These are phyloP conservation scores for Carposina sasakii DNA, from an alignment of 1,140 invertebrate species.

Conservation along the genomic window DNA sequence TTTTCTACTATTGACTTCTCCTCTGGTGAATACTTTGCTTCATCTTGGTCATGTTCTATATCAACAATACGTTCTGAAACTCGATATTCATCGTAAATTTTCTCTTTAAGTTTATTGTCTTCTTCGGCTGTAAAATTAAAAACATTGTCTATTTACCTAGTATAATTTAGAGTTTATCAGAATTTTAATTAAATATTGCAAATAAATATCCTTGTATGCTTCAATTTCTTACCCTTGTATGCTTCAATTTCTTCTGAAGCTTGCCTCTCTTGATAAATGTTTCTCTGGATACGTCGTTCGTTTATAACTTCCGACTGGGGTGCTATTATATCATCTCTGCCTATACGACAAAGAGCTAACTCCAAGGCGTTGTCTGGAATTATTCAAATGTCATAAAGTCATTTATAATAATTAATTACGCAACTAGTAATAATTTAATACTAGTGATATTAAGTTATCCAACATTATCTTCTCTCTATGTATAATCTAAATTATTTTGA, in stretches of 20 bases:
- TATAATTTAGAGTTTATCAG: too few species aligned
- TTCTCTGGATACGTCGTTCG: slow-evolving; percentile 81
- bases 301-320: slow-evolving; percentile 92
- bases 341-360: slow-evolving; percentile 89
- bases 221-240: slow-evolving; percentile 54
- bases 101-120: slow-evolving; percentile 65
- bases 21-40: slow-evolving; percentile 82
- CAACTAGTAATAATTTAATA: too few species aligned
- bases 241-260: slow-evolving; percentile 69
- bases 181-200: background rate
- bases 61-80: slow-evolving; percentile 48
- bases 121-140: slow-evolving; percentile 51
- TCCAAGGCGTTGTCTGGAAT: slow-evolving; percentile 87
- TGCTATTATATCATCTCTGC: slow-evolving; percentile 92
- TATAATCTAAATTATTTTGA: too few species aligned
- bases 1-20: slow-evolving; percentile 78
- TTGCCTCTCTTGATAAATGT: slow-evolving; percentile 76
- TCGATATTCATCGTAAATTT: slow-evolving; percentile 54
- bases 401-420: too few species aligned
- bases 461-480: too few species aligned
- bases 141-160: too few species aligned
- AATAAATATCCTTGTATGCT: too few species aligned
- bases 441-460: too few species aligned
- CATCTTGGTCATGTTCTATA: slow-evolving; percentile 74
- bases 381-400: too few species aligned